These are phyloP conservation scores for Oreamnos americanus DNA, from an alignment of 2,113 vertebrate genomes.

Conservation along the genomic window DNA sequence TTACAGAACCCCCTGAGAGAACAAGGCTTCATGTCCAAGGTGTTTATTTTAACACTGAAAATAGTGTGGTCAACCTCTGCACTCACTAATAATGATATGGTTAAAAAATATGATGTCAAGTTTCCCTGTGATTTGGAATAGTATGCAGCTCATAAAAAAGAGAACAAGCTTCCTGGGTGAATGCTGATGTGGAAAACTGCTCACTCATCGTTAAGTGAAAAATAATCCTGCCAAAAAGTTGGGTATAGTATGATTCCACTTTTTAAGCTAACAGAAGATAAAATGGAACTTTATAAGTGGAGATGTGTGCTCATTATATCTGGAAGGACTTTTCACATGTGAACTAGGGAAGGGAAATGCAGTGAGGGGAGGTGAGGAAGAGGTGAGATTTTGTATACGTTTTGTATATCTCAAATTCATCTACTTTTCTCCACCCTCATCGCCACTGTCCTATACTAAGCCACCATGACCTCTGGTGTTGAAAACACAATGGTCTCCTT, in stretches of 20 bases:
- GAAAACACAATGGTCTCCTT: background rate
- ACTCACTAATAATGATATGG: background rate
- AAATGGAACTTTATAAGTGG: background rate
- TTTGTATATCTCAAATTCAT: background rate
- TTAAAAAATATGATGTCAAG: background rate
- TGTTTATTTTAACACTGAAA: background rate
- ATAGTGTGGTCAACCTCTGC: background rate
- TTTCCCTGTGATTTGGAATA: background rate
- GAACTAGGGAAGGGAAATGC: background rate
- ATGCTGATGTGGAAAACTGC: background rate
- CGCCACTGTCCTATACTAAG: background rate
- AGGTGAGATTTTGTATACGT: background rate
- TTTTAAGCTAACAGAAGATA: background rate
- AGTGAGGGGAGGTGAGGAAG: background rate
- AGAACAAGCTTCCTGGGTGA: background rate
- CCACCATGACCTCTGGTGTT: background rate
- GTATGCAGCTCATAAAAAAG: background rate
- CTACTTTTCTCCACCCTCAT: background rate
- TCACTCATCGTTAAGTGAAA: background rate
- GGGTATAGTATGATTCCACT: background rate
- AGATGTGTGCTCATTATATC: background rate
- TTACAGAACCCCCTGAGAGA: background rate
- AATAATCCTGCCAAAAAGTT: background rate
- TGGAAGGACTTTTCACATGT: background rate
- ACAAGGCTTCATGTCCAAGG: background rate